Conservation (phyloP, 2,888 invertebrate genomes). For the Lasioglossum marginatum region DNA sequence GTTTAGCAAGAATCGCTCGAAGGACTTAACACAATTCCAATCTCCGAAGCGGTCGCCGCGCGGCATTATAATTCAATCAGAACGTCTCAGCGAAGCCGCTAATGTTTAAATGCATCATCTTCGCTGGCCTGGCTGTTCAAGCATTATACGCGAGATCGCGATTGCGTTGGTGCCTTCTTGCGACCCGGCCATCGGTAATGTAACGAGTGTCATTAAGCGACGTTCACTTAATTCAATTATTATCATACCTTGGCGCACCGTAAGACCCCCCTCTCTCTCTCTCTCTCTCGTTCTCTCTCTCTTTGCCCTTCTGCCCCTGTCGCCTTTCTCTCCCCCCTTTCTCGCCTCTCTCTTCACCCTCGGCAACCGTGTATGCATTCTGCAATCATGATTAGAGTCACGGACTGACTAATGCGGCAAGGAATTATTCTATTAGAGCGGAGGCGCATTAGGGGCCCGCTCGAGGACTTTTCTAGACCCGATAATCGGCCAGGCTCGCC, state of each 20-base stretch:
- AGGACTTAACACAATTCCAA: constrained; percentile 11
- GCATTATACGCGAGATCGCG: constrained; percentile 62
- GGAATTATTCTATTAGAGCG: constrained; percentile 73
- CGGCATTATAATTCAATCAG: constrained; percentile 44
- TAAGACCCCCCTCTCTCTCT: constrained; percentile 4
- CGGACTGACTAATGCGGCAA: constrained; percentile 68
- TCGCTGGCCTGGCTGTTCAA: not conserved
- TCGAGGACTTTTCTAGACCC: constrained; percentile 60
- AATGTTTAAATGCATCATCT: constrained; percentile 55
- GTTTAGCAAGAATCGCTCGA: constrained; percentile 19
- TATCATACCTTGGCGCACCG: constrained; percentile 58
- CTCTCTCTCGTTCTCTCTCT: not conserved
- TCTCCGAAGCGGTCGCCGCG: constrained; percentile 6
- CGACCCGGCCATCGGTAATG: constrained; percentile 60
- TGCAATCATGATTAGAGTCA: constrained; percentile 69
- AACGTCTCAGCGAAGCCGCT: constrained; percentile 32
- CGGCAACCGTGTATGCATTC: constrained; percentile 57
- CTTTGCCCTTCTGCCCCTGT: constrained; percentile 16
- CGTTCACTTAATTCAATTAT: constrained; percentile 72
- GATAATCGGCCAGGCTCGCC: constrained; percentile 54
- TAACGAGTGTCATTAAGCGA: constrained; percentile 72
- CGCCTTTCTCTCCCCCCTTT: constrained; percentile 14
- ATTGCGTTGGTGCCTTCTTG: constrained; percentile 59
- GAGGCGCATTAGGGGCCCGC: constrained; percentile 64
- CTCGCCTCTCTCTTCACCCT: constrained; percentile 23